Evolutionary conservation across 2,888 invertebrate species (phyloP).

Genomic region (Drosophila paramelanica): DNA sequence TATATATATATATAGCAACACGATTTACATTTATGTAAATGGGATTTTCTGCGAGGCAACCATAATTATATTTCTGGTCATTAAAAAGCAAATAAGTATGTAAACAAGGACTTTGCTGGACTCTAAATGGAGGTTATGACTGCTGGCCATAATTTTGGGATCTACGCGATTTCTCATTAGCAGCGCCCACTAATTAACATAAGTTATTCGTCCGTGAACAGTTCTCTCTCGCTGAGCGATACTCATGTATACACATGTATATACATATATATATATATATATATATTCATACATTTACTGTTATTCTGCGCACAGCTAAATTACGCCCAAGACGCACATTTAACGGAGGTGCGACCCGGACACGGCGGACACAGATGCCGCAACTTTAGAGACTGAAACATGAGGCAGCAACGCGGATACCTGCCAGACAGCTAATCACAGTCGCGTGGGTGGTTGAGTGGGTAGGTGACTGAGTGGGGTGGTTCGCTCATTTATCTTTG

Average conservation of each 20-base stretch:
- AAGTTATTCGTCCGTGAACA: constrained; percentile 70
- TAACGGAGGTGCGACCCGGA: constrained; percentile 33
- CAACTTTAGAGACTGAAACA: constrained; percentile 42
- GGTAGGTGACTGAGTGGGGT: constrained; percentile 10
- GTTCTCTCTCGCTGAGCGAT: background rate
- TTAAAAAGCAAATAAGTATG: constrained; percentile 1
- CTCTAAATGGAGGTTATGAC: constrained; percentile 26
- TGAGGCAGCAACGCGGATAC: constrained; percentile 33
- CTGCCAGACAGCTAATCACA: constrained; percentile 52
- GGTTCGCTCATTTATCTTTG: constrained; percentile 61
- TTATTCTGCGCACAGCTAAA: constrained; percentile 32
- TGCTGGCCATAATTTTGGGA: constrained; percentile 42
- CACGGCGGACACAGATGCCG: constrained; percentile 33
- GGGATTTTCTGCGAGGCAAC: background rate
- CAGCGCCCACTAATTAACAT: constrained; percentile 74
- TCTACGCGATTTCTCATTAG: constrained; percentile 70
- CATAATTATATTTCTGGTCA: background rate
- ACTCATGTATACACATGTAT: background rate
- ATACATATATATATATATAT: background rate
- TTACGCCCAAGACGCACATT: constrained; percentile 54
- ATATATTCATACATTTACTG: constrained; percentile 18
- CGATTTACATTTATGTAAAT: background rate
- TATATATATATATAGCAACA: too few relatives aligned
- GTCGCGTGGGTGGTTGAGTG: constrained; percentile 28
- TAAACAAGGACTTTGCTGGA: constrained; percentile 14